A percentile compares a stretch with the other conserved stretches of the same genome.
Conservation (phyloP, 2,113 vertebrate species). For the Phocoena phocoena region DNA sequence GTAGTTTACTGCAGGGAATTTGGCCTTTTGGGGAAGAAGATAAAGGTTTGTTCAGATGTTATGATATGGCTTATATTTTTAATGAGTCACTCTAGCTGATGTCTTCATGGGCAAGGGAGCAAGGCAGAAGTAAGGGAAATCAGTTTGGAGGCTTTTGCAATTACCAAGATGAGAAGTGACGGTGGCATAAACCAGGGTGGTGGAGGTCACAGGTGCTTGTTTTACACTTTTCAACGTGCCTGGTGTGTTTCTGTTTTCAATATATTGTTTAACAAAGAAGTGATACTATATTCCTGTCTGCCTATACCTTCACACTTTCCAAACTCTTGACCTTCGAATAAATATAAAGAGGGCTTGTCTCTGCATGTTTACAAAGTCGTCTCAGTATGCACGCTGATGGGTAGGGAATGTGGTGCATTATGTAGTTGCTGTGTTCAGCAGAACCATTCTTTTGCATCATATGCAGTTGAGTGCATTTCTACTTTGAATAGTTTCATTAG, state of each 20-base stretch:
- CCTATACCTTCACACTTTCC: not conserved
- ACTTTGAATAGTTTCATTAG: conserved; percentile 43
- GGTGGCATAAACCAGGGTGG: not conserved
- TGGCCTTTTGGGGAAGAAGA: not conserved
- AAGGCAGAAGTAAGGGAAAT: not conserved
- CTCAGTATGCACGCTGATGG: not conserved
- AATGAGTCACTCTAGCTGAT: not conserved
- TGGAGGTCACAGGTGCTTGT: not conserved
- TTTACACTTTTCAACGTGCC: not conserved
- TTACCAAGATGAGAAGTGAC: not conserved
- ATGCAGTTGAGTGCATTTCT: conserved; percentile 19
- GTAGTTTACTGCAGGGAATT: not conserved
- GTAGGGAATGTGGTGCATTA: not conserved
- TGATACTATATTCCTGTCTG: not conserved
- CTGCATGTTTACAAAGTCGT: conserved; percentile 20
- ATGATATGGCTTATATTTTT: not conserved
- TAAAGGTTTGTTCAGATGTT: not conserved
- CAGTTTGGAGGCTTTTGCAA: not conserved
- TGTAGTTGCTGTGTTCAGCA: not conserved
- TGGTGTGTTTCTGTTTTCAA: not conserved
- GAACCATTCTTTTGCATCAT: conserved; percentile 13
- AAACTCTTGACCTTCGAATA: conserved; percentile 35
- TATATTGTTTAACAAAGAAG: not conserved
- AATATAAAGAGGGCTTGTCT: not conserved
- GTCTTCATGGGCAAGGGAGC: not conserved